phyloP scores from a whole-genome alignment of 2,797 vertebrate genomes.

The Melanotaenia maccullochi region DNA sequence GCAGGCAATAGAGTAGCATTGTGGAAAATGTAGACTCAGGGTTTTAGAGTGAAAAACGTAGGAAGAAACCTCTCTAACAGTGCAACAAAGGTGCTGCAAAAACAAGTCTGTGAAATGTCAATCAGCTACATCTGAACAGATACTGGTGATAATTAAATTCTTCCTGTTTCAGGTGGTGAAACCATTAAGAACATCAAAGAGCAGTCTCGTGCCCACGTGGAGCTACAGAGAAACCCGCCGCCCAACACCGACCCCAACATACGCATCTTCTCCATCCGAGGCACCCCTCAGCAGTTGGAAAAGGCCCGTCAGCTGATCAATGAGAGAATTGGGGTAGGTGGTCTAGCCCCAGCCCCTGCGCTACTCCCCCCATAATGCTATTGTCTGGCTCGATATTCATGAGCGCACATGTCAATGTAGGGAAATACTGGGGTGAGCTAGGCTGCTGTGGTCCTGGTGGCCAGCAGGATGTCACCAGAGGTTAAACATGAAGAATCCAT shows the following conservation, averaged over 20 bases:
- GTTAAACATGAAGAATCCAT: slow-evolving; percentile 84
- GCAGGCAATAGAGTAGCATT: background rate
- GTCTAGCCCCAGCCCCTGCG: slow-evolving; percentile 39
- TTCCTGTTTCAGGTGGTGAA: slow-evolving; percentile 89
- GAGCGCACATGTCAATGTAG: slow-evolving; percentile 76
- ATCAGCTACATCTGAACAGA: background rate
- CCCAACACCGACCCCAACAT: slow-evolving; percentile 94
- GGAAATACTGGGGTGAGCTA: slow-evolving; percentile 44
- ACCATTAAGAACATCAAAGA: slow-evolving; percentile 99
- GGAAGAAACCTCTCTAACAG: background rate
- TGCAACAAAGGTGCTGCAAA: no score
- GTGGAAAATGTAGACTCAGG: background rate
- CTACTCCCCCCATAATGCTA: slow-evolving; percentile 24
- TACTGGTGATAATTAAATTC: background rate
- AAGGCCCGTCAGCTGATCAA: slow-evolving; percentile 97
- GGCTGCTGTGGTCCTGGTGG: slow-evolving; percentile 67
- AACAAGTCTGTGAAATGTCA: background rate
- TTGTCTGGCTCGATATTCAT: slow-evolving; percentile 80
- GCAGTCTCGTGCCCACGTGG: slow-evolving; percentile 96
- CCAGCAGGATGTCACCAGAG: slow-evolving; percentile 77
- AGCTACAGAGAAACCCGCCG: slow-evolving; percentile 96
- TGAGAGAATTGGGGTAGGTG: slow-evolving; percentile 95
- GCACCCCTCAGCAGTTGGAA: slow-evolving; percentile 94
- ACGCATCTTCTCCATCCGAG: slow-evolving; percentile 96
- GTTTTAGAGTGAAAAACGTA: background rate